A percentile compares a stretch with the other conserved stretches of the same genome.
Evolutionary conservation across 2,797 vertebrate species (phyloP).

Genomic region (Dermochelys coriacea): DNA sequence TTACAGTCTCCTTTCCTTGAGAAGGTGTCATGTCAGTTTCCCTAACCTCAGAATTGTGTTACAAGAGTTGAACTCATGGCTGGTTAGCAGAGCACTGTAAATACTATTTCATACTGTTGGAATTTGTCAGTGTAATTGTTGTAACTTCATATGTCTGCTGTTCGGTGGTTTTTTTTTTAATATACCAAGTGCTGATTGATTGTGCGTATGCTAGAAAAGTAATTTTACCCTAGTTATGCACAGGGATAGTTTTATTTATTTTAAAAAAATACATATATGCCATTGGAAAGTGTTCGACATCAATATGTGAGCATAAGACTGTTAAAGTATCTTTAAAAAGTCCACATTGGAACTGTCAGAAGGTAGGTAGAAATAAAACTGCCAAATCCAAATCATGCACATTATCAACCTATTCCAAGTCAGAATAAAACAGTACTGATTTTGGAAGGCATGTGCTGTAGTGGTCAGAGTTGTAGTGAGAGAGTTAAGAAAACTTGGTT

Average conservation of each 20-base stretch:
- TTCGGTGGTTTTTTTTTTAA: neutral
- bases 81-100: constrained; percentile 6
- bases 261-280: fast-evolving
- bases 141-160: neutral
- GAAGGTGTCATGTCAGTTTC: neutral
- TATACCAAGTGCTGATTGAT: neutral
- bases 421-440: neutral
- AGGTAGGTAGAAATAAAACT: neutral
- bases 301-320: neutral
- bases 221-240: neutral
- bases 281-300: neutral
- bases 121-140: constrained; percentile 7
- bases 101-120: neutral
- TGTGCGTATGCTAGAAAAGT: neutral
- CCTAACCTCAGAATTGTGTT: neutral
- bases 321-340: neutral
- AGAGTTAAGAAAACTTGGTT: neutral
- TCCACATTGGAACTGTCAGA: neutral
- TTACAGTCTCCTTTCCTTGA: constrained; percentile 4
- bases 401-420: neutral
- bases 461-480: neutral
- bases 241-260: neutral
- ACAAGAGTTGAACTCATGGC: neutral
- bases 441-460: neutral
- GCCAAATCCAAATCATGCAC: neutral